Conservation (phyloP, 2,888 invertebrate genomes). For the Pomacea canaliculata region DNA sequence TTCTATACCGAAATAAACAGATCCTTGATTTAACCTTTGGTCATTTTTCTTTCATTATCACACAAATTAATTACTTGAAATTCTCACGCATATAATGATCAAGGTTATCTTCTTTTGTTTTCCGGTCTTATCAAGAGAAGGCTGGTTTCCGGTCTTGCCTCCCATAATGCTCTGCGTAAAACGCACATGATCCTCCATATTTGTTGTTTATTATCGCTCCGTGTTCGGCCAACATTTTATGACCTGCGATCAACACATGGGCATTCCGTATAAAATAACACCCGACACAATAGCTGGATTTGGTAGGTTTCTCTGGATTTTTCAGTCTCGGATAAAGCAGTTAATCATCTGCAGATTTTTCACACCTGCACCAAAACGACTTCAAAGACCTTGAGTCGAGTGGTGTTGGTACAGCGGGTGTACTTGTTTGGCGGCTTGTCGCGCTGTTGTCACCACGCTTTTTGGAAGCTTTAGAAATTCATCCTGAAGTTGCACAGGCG, state of each 20-base stretch:
- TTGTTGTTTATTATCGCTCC: slow-evolving; percentile 26
- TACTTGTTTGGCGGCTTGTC: not conserved
- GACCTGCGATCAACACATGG: slow-evolving; percentile 14
- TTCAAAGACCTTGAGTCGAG: slow-evolving; percentile 21
- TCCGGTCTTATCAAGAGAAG: too few species aligned
- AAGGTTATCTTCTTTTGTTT: too few species aligned
- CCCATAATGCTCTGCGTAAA: slow-evolving; percentile 32
- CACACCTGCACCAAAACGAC: not conserved
- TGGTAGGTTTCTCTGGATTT: too few species aligned
- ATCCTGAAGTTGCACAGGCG: not conserved
- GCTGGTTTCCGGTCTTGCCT: slow-evolving; percentile 13
- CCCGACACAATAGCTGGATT: slow-evolving; percentile 17
- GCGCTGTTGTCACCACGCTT: not conserved
- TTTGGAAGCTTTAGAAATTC: not conserved
- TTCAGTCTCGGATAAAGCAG: too few species aligned
- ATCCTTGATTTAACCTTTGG: too few species aligned
- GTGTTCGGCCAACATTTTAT: not conserved
- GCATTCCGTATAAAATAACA: slow-evolving; percentile 11
- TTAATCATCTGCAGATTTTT: not conserved
- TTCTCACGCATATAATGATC: too few species aligned
- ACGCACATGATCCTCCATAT: slow-evolving; percentile 36
- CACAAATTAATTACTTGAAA: too few species aligned
- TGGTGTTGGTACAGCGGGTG: not conserved
- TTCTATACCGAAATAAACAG: too few species aligned
- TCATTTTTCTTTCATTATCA: too few species aligned